A percentile compares a stretch with the other conserved stretches of the same genome.
Conservation (phyloP, 2,888 invertebrate species). For the Hecatera dysodea region DNA sequence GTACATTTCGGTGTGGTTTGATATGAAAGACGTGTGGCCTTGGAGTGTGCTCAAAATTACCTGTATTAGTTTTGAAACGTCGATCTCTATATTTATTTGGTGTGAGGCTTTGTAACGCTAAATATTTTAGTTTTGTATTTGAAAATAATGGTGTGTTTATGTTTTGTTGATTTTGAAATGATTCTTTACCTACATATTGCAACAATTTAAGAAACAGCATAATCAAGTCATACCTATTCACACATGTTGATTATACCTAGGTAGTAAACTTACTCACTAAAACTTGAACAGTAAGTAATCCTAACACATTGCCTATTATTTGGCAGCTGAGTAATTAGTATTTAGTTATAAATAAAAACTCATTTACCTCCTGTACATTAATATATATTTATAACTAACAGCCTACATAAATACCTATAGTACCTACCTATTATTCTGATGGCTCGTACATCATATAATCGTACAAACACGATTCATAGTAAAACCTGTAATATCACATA, state of each 20-base stretch:
- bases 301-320: slow-evolving; percentile 5
- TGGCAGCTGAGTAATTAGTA: neutral
- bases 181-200: neutral
- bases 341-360: neutral
- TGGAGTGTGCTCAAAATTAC: slow-evolving; percentile 37
- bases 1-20: slow-evolving; percentile 41
- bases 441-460: neutral
- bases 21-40: slow-evolving; percentile 50
- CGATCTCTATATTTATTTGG: slow-evolving; percentile 6
- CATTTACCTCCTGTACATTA: neutral
- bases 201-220: neutral
- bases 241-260: slow-evolving; percentile 13
- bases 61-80: slow-evolving; percentile 33
- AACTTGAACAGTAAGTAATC: neutral
- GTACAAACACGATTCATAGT: neutral
- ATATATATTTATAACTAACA: neutral
- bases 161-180: neutral
- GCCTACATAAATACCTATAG: neutral
- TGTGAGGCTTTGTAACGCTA: neutral
- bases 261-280: neutral
- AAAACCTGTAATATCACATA: neutral
- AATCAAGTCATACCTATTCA: slow-evolving; percentile 2
- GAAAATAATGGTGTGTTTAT: neutral
- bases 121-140: neutral
- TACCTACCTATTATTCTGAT: neutral